Base-by-base conservation (phyloP, 2,888 invertebrate genomes). In the Cryptus armator region DNA sequence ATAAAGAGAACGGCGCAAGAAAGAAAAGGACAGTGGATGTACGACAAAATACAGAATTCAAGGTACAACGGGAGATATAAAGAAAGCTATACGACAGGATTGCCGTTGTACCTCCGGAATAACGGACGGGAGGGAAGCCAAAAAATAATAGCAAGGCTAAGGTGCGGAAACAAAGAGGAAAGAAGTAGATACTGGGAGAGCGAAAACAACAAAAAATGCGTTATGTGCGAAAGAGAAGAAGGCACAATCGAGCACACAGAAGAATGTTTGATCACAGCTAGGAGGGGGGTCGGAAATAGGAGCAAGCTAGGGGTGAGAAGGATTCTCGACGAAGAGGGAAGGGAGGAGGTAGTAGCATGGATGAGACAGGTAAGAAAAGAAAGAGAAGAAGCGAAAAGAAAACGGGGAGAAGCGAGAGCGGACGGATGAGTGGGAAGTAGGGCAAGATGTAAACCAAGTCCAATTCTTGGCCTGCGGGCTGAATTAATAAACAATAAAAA, bases 1-100 rank as follows among this genome's bases (percentile, higher is more conserved):
- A 81, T 12, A 12, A 56, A 80, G 80, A 85, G 83, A 84, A 81
- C 77, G 78, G 81, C 78, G 85, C 70, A 85, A 86, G 86, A 82
- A 16, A 84, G 70, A 81, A 37, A 85, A 24, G 64, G 53, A 24
- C 67, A 75, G 43, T 67, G 64, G 75, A 68, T 68, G n/a, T 10
- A 14, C 68, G 24, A 48, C 32, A 68, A n/a, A 24, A n/a, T 68
- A 48, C 3, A 6, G 48, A 14, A 3, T 4, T 24, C 29, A 14
- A 48, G 48, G 29, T 68, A 68, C 48, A 48, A 68, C 7, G 48
- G 6, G 6, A 68, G 68, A 10, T 68, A 48, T 1, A 68, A 48
- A 3, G 48, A 29, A 1, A 14, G n/a, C 0, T 1, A 48, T 14
- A 24, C 68, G 6, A 12, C 1, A 24, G 29, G 48, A 16, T 1